Conservation (phyloP, 2,888 invertebrate species). For the Steinernema scapterisci region DNA sequence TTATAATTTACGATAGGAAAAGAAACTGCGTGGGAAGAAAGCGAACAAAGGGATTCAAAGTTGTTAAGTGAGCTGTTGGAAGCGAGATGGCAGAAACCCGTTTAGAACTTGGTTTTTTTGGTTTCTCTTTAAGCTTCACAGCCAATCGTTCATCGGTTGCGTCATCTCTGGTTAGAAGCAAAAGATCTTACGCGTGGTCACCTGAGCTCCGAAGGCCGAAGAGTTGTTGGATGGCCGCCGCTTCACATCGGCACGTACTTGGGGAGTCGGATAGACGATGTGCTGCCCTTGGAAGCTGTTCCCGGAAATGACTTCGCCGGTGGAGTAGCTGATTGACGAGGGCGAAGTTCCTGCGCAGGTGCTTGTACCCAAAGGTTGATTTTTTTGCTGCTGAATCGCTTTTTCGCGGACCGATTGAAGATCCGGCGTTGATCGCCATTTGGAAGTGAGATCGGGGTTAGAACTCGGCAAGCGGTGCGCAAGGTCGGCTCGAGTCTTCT, state of each 20-base stretch:
- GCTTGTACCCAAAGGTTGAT: not conserved
- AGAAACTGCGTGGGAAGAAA: not conserved
- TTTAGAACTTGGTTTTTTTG: no score
- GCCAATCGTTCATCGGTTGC: no score
- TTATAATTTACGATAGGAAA: not conserved
- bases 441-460: conserved; percentile 34
- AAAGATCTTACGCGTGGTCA: conserved; percentile 26
- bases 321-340: not conserved
- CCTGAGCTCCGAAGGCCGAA: not conserved
- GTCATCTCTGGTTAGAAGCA: conserved; percentile 25
- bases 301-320: conserved; percentile 6
- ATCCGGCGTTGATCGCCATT: conserved; percentile 41
- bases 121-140: no score
- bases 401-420: conserved; percentile 33
- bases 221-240: not conserved
- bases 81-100: no score
- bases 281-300: not conserved
- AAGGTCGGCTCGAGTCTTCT: conserved; percentile 15
- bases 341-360: not conserved
- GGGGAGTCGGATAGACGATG: conserved; percentile 1
- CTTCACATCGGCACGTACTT: not conserved
- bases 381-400: not conserved
- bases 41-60: not conserved
- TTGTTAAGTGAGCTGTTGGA: not conserved
- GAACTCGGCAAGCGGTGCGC: not conserved